Conservation (phyloP, 2,888 invertebrate genomes). For the Conus canariensis region DNA sequence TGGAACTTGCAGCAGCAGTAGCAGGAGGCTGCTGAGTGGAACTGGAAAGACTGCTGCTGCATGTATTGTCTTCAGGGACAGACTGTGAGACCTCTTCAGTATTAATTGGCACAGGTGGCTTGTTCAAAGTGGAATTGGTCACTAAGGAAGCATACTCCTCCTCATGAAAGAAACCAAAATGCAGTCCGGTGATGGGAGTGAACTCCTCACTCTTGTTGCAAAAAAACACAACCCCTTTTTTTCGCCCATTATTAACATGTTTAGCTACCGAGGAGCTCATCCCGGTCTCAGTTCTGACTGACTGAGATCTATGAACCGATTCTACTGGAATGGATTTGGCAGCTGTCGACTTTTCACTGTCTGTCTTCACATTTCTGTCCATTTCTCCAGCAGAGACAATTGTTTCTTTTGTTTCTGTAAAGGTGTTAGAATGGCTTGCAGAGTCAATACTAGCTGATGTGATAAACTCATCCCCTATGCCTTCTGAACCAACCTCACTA, state of each 20-base stretch:
- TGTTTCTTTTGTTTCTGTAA: background rate
- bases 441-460: background rate
- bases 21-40: constrained; percentile 17
- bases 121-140: background rate
- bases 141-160: background rate
- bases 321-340: constrained; percentile 20
- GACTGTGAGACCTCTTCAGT: background rate
- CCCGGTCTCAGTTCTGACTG: background rate
- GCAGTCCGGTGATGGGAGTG: background rate
- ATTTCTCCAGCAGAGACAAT: background rate
- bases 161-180: background rate
- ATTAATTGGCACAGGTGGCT: background rate
- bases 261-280: background rate
- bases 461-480: background rate
- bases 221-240: constrained; percentile 45
- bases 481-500: constrained; percentile 14
- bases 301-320: background rate
- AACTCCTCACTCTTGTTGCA: background rate
- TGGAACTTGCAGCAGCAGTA: constrained; percentile 35
- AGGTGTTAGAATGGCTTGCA: background rate
- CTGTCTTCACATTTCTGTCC: background rate
- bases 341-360: background rate
- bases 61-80: background rate
- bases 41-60: background rate
- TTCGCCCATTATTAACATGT: constrained; percentile 43